Base-by-base conservation (phyloP, 2,888 invertebrate species). In the Muscina levida region DNA sequence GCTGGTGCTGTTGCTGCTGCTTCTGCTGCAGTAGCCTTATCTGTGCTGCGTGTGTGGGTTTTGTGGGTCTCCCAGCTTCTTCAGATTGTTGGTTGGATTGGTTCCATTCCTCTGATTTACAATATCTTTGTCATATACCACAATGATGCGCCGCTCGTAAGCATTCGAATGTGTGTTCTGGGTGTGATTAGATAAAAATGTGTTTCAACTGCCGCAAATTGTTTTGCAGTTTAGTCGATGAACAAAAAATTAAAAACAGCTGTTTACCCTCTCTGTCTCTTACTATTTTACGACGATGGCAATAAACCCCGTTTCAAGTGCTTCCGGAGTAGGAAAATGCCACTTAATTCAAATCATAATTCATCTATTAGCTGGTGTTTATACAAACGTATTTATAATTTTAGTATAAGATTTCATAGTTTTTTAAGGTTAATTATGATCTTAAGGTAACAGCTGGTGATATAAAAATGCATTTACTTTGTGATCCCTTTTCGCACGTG, bases 171-270 rank as follows among this genome's bases (percentile, higher is more conserved):
- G 11, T 22, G 24, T 26, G 44, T 65, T 59, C 48, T 10, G 51
- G 48, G 67, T 68, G 68, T 39, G 76, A 57, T 80, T 57, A 70
- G 56, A 80, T 72, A 65, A 62, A 72, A 76, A 68, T 65, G 59
- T 59, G 42, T 71, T 72, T 67, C 53, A 71, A 79, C 71, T 67
- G 71, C 66, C 42, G 70, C 53, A 67, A 67, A 74, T 66, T 62
- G 62, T 65, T 68, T 37, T 17, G 22, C 56, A 62, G 53, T 44
- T 17, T 17, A 57, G 37, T 39, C 39, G 42, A 17, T 42, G 39
- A 22, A 39, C 42, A 39, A 22, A 42, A n/a, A 59, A 22, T 48
- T 44, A 31, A 48, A 37, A 56, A 65, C 74, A 75, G 72, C 75
- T 79, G 79, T 56, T 26, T 37, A n/a, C n/a, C 1, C 42, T 53